These are phyloP conservation scores for Desmophyllum pertusum DNA, from an alignment of 92 coral and sea anemone genomes.

Conservation along the genomic window DNA sequence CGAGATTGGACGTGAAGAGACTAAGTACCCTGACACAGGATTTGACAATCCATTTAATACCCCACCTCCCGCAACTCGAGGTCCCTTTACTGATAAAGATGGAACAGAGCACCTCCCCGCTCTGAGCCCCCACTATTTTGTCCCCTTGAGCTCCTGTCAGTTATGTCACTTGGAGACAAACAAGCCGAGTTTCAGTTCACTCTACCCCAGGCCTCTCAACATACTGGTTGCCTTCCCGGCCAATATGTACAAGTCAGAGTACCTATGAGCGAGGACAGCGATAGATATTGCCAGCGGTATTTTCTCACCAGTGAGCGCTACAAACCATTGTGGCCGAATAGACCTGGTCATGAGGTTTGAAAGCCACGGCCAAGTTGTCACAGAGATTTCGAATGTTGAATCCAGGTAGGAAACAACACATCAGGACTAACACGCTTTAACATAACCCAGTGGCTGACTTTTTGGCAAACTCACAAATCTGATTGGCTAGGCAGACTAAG, in stretches of 20 bases:
- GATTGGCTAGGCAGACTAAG: too few relatives aligned
- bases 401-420: slow-evolving; percentile 22
- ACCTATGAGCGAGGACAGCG: neutral
- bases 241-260: slow-evolving; percentile 54
- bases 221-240: slow-evolving; percentile 58
- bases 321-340: slow-evolving; percentile 37
- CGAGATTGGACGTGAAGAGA: too few relatives aligned
- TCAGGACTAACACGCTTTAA: too few relatives aligned
- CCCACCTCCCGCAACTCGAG: slow-evolving; percentile 41
- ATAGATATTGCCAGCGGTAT: slow-evolving; percentile 44
- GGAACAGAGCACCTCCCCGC: slow-evolving; percentile 43
- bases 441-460: too few relatives aligned
- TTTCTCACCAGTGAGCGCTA: slow-evolving; percentile 53
- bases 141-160: slow-evolving; percentile 40
- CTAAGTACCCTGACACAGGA: slow-evolving; percentile 36
- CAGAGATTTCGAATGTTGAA: slow-evolving; percentile 9
- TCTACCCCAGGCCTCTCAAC: slow-evolving; percentile 55
- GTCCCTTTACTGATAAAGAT: slow-evolving; percentile 23
- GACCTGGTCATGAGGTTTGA: slow-evolving; percentile 49
- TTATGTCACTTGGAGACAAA: slow-evolving; percentile 37
- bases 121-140: slow-evolving; percentile 39
- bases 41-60: slow-evolving; percentile 60
- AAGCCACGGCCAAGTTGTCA: slow-evolving; percentile 55
- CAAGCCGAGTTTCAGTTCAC: slow-evolving; percentile 52
- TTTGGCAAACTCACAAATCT: too few relatives aligned